phyloP scores from a whole-genome alignment of 2,888 invertebrate genomes.

The Lepas anatifera region DNA sequence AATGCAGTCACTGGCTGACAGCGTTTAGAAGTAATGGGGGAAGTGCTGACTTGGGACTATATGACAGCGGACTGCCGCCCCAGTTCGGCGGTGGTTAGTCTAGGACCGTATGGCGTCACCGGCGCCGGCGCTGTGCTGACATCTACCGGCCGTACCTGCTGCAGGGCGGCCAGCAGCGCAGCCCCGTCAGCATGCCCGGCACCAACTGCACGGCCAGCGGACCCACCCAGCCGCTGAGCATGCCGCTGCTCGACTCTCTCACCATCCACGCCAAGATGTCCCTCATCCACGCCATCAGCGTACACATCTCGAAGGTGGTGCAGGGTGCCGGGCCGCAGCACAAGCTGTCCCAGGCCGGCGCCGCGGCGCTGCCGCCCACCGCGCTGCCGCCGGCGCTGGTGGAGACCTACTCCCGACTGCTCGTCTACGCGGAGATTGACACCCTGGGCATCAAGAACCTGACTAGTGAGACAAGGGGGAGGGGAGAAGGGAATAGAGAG shows the following conservation, averaged over 20 bases:
- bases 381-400: constrained; percentile 82
- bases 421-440: constrained; percentile 94
- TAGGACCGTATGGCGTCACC: no score
- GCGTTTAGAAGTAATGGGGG: no score
- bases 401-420: constrained; percentile 82
- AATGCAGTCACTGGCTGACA: no score
- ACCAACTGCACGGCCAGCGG: constrained; percentile 38
- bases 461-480: constrained; percentile 74
- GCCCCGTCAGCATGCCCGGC: constrained; percentile 32
- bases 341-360: not conserved
- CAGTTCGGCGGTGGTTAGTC: no score
- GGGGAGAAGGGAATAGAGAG: no score
- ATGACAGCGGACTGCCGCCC: no score
- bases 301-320: not conserved
- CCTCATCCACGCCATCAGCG: constrained; percentile 48
- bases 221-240: constrained; percentile 76
- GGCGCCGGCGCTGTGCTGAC: no score
- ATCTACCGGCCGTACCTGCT: no score
- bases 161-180: constrained; percentile 21
- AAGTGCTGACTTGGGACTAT: no score
- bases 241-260: constrained; percentile 82
- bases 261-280: constrained; percentile 95
- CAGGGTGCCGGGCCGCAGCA: not conserved
- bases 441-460: constrained; percentile 93
- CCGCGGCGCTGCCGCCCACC: constrained; percentile 73